These are phyloP conservation scores for Agrotis ipsilon DNA, from an alignment of 2,888 invertebrate genomes.

Conservation along the genomic window DNA sequence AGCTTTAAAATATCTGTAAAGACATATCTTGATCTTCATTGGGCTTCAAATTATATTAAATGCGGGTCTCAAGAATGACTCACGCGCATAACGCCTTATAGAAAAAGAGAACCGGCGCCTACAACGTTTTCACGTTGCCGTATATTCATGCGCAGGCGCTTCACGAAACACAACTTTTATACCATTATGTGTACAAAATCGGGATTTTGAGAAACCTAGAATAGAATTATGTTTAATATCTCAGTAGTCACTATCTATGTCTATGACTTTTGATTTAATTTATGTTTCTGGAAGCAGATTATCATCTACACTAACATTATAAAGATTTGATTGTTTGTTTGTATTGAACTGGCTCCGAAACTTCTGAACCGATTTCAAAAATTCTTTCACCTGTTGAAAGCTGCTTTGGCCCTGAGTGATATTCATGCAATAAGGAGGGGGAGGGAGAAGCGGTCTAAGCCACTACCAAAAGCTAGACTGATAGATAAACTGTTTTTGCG, in stretches of 20 bases:
- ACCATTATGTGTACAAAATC: not conserved
- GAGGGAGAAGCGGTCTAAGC: too few species aligned
- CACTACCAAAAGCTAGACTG: too few species aligned
- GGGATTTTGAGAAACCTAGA: not conserved
- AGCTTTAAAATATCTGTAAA: slow-evolving; percentile 10
- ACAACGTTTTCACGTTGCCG: slow-evolving; percentile 51
- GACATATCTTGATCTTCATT: slow-evolving; percentile 14
- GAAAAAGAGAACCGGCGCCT: slow-evolving; percentile 53
- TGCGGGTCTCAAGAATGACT: slow-evolving; percentile 14
- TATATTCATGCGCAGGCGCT: slow-evolving; percentile 40
- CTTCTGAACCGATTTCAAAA: too few species aligned
- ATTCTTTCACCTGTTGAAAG: too few species aligned
- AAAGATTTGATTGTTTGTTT: too few species aligned
- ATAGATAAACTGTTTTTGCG: not conserved
- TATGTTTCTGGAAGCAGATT: not conserved
- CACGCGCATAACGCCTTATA: slow-evolving; percentile 62
- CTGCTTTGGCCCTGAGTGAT: too few species aligned
- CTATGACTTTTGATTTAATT: not conserved
- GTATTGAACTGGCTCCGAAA: too few species aligned
- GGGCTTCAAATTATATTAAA: slow-evolving; percentile 11
- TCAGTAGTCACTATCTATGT: not conserved
- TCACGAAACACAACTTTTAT: not conserved
- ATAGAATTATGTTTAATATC: not conserved
- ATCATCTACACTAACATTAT: too few species aligned
- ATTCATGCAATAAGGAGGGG: too few species aligned